Evolutionary conservation across 2,888 invertebrate genomes (phyloP).

Genomic region (Hypena proboscidalis): DNA sequence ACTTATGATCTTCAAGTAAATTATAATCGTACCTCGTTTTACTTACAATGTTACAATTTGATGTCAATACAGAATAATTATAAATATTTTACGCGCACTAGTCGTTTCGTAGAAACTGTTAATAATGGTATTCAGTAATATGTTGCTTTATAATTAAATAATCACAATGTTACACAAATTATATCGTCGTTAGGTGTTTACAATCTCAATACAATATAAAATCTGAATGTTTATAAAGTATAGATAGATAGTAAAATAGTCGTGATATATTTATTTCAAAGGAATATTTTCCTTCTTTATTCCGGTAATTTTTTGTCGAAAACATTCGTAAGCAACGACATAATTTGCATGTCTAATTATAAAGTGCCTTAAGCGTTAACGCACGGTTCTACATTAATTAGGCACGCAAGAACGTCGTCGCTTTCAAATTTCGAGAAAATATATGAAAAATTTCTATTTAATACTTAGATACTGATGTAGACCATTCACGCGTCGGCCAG

Average conservation of each 20-base stretch:
- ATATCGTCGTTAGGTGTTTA: constrained; percentile 1
- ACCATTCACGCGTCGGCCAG: no score
- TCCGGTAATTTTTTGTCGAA: no score
- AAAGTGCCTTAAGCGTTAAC: no score
- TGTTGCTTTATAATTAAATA: neutral
- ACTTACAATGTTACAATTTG: constrained; percentile 12
- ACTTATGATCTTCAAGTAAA: constrained; percentile 4
- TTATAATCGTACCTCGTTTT: constrained; percentile 7
- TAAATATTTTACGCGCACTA: constrained; percentile 13
- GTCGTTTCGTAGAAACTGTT: constrained; percentile 14
- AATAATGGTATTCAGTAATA: neutral
- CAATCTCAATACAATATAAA: neutral
- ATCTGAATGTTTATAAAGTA: neutral
- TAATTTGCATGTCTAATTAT: no score
- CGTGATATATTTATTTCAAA: no score
- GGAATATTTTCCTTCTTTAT: neutral
- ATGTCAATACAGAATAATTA: constrained; percentile 23
- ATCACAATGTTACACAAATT: neutral
- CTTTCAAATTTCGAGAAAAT: no score
- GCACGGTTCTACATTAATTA: no score
- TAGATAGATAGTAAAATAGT: neutral
- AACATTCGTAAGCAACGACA: no score
- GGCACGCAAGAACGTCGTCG: no score
- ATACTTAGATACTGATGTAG: no score
- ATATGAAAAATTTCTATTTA: no score